Evolutionary conservation across 2,797 vertebrate species (phyloP), one percentile per base, ranked within the genome.

Genomic region (Fistularia commersonii): DNA sequence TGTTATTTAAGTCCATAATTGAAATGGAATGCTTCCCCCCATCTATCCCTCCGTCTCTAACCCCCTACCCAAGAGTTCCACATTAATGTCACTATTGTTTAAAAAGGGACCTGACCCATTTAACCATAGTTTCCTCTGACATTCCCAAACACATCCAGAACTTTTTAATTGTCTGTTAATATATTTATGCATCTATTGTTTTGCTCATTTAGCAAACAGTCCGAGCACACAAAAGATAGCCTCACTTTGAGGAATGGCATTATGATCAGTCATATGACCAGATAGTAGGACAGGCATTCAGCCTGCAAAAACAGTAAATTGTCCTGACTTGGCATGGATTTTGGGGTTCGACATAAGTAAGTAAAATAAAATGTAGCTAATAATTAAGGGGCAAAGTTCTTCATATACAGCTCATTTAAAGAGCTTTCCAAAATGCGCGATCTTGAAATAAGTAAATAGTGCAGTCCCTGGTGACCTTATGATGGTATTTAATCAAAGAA

Each of bases 1-100:
- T 80, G 76, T 80, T 82, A 86, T 88, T 87, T 83, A 85, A 82
- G 85, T 74, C 70, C 65, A 76, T 85, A 88, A 89, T 87, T 88
- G 79, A 66, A 8, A 23, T 13, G 57, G 53, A 75, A 55, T 48
- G 63, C 54, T 72, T 56, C 56, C 66, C 66, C 57, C 57, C 57
- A 48, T 46, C 14, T 34, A 23, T 35, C 54, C 54, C 52, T 37
- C 44, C 57, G 34, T 45, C 51, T 56, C 49, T 48, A 34, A 8
- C 39, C 49, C 56, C 48, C 41, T 50, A 43, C 54, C 55, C 48
- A 38, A 38, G 72, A 41, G 39, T 86, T 82, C 66, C 78, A 86
- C 73, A 82, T 75, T 75, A 79, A 76, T 45, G 53, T 68, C 58
- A 68, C 77, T 60, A 82, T 85, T 84, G 84, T 87, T 74, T 67